These are phyloP conservation scores for Meles meles DNA, from an alignment of 2,113 vertebrate species.

Conservation along the genomic window DNA sequence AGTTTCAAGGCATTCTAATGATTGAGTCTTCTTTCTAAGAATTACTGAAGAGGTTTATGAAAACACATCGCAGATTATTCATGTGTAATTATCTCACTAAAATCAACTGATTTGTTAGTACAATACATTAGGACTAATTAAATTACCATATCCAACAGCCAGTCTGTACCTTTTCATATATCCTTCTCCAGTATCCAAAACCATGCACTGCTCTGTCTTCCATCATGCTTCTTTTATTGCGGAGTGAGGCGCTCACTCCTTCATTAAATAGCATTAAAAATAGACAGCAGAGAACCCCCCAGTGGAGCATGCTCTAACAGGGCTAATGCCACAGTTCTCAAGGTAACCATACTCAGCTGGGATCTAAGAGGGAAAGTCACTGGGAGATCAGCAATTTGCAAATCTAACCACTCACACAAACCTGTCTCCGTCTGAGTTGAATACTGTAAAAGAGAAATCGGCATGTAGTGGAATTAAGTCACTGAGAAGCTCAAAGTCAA, in stretches of 20 bases:
- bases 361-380: constrained; percentile 77
- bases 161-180: constrained; percentile 79
- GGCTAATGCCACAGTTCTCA: constrained; percentile 78
- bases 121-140: constrained; percentile 54
- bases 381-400: constrained; percentile 76
- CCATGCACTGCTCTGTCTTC: constrained; percentile 79
- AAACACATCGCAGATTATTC: not conserved
- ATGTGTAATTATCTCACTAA: not conserved
- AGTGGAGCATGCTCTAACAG: constrained; percentile 79
- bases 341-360: constrained; percentile 81
- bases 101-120: constrained; percentile 17
- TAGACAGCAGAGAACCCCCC: constrained; percentile 81
- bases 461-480: constrained; percentile 64
- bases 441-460: constrained; percentile 70
- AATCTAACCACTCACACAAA: constrained; percentile 72
- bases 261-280: constrained; percentile 85
- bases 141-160: constrained; percentile 35
- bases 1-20: constrained; percentile 58
- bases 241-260: constrained; percentile 79
- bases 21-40: constrained; percentile 69
- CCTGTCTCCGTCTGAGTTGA: constrained; percentile 68
- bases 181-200: constrained; percentile 78
- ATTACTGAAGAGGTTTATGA: constrained; percentile 35
- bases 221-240: constrained; percentile 78
- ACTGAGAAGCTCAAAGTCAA: constrained; percentile 66